Evolutionary conservation across 2,888 invertebrate genomes (phyloP).

Genomic region (Platynereis dumerilii): DNA sequence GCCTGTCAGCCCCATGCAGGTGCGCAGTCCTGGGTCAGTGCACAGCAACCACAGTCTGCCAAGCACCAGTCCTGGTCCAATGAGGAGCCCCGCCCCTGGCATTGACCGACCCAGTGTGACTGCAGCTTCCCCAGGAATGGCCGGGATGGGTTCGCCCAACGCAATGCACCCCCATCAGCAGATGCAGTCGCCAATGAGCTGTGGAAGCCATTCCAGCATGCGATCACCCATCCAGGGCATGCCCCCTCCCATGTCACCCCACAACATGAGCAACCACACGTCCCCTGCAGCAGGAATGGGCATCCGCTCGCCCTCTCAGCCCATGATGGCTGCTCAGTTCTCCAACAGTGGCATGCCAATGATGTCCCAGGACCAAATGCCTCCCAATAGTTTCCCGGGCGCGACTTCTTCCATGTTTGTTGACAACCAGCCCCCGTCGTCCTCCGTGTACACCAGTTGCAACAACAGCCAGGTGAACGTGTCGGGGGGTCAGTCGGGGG

Average conservation of each 20-base stretch:
- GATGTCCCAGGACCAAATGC: slow-evolving; percentile 17
- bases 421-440: background rate
- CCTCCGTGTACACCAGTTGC: slow-evolving; percentile 7
- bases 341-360: slow-evolving; percentile 12
- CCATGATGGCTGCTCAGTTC: slow-evolving; percentile 16
- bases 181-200: slow-evolving; percentile 20
- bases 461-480: slow-evolving; percentile 3
- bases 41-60: slow-evolving; percentile 51
- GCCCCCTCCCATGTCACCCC: slow-evolving; percentile 17
- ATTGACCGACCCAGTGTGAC: slow-evolving; percentile 6
- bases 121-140: slow-evolving; percentile 27
- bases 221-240: slow-evolving; percentile 39
- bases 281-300: slow-evolving; percentile 13
- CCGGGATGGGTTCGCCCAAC: slow-evolving; percentile 45
- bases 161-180: slow-evolving; percentile 26
- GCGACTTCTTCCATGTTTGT: slow-evolving; percentile 14
- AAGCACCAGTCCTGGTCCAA: slow-evolving; percentile 51
- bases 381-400: slow-evolving; percentile 17
- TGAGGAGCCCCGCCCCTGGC: slow-evolving; percentile 45
- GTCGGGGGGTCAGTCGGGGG: slow-evolving; percentile 31
- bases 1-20: slow-evolving; percentile 48
- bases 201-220: slow-evolving; percentile 28
- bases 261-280: slow-evolving; percentile 7
- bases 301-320: slow-evolving; percentile 20
- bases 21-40: slow-evolving; percentile 50